phyloP scores from a whole-genome alignment of 2,797 vertebrate genomes.

The Danio aesculapii region DNA sequence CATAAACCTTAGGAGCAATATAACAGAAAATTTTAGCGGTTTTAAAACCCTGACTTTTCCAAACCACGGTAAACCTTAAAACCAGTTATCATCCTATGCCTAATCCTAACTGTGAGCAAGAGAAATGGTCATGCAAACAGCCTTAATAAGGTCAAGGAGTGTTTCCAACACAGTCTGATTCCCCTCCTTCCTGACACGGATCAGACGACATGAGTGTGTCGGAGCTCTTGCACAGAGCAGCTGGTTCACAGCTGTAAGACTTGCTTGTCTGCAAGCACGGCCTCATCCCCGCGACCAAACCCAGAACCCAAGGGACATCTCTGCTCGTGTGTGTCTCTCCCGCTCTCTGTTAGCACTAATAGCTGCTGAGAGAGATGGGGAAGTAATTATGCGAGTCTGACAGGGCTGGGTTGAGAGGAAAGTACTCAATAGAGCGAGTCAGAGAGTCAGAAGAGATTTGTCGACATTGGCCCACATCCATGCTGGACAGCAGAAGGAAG shows the following conservation, averaged over 20 bases:
- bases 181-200: slow-evolving; percentile 15
- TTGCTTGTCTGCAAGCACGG: slow-evolving; percentile 48
- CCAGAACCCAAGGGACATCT: slow-evolving; percentile 45
- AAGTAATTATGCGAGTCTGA: slow-evolving; percentile 77
- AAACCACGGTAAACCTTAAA: no score
- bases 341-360: slow-evolving; percentile 44
- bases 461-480: slow-evolving; percentile 72
- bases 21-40: no score
- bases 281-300: slow-evolving; percentile 45
- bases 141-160: slow-evolving; percentile 35
- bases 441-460: slow-evolving; percentile 67
- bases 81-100: no score
- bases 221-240: slow-evolving; percentile 31
- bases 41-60: no score
- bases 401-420: slow-evolving; percentile 39
- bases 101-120: not conserved
- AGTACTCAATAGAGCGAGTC: slow-evolving; percentile 37
- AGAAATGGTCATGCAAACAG: not conserved
- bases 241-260: slow-evolving; percentile 57
- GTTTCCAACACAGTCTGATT: slow-evolving; percentile 19
- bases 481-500: slow-evolving; percentile 78
- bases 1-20: no score
- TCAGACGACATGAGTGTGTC: not conserved
- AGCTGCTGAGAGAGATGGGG: slow-evolving; percentile 74
- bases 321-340: slow-evolving; percentile 43